A percentile compares a stretch with the other conserved stretches of the same genome.
These are phyloP conservation scores for Nycticryphes semicollaris DNA, from an alignment of 2,113 vertebrate genomes.

Conservation along the genomic window DNA sequence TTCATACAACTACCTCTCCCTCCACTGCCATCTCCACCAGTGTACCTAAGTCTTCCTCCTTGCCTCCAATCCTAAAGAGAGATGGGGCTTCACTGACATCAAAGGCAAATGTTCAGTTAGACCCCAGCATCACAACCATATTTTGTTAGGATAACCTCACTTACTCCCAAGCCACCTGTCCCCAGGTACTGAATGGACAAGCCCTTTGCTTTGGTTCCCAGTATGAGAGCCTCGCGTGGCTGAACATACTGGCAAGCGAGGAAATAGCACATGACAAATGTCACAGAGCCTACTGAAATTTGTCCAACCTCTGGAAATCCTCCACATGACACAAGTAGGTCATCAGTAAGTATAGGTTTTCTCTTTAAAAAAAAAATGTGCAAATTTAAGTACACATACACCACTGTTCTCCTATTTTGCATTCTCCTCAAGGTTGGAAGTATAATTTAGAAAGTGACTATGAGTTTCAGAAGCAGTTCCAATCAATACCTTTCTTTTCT, in stretches of 20 bases:
- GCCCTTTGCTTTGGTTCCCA: not conserved
- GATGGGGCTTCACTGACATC: not conserved
- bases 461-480: not conserved
- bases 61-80: not conserved
- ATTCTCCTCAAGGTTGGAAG: not conserved
- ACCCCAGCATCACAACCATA: not conserved
- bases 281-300: not conserved
- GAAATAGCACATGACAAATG: not conserved
- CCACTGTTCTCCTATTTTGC: not conserved
- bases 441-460: not conserved
- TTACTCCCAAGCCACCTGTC: not conserved
- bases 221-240: not conserved
- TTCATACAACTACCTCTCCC: not conserved
- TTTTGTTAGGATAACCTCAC: not conserved
- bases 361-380: not conserved
- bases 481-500: not conserved
- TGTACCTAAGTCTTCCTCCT: not conserved
- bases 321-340: not conserved
- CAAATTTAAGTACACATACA: not conserved
- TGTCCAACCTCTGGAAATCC: not conserved
- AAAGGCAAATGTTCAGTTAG: not conserved
- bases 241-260: not conserved
- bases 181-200: not conserved
- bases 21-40: not conserved
- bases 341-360: not conserved